These are phyloP conservation scores for Sylvicapra grimmia DNA, from an alignment of 2,113 vertebrate species.

Conservation along the genomic window DNA sequence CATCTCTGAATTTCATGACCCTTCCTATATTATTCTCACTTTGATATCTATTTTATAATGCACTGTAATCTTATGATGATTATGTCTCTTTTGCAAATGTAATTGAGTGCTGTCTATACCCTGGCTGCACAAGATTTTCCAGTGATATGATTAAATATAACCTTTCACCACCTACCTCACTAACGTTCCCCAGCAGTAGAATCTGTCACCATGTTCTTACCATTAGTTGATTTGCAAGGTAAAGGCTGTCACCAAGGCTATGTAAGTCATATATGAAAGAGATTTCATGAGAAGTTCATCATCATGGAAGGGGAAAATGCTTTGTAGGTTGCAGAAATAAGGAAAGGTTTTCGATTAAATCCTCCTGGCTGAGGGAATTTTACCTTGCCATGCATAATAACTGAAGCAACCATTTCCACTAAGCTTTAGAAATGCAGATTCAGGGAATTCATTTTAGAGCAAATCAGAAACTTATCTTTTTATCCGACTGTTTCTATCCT, in stretches of 20 bases:
- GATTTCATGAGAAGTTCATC: conserved; percentile 60
- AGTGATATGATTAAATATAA: conserved; percentile 37
- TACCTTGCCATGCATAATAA: conserved; percentile 65
- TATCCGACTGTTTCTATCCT: conserved; percentile 67
- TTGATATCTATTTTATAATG: not conserved
- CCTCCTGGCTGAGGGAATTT: conserved; percentile 68
- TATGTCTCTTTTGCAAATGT: conserved; percentile 30
- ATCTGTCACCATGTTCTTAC: not conserved
- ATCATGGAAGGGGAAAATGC: conserved; percentile 32
- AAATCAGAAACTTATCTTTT: conserved; percentile 75
- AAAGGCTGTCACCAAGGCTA: conserved; percentile 48
- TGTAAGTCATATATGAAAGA: conserved; percentile 47
- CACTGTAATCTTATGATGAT: conserved; percentile 30
- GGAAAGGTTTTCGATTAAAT: conserved; percentile 69
- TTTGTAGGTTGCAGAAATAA: conserved; percentile 44
- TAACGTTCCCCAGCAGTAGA: conserved; percentile 46
- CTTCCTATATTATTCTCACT: not conserved
- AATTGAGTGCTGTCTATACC: conserved; percentile 39
- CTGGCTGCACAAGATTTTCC: conserved; percentile 59
- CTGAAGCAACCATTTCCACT: conserved; percentile 61
- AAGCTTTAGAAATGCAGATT: conserved; percentile 80
- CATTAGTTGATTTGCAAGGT: conserved; percentile 55
- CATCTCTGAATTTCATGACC: not conserved
- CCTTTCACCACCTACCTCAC: conserved; percentile 34
- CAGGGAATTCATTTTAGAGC: conserved; percentile 71